Conservation (phyloP, 2,797 vertebrate genomes). For the Pelobates cultripes region DNA sequence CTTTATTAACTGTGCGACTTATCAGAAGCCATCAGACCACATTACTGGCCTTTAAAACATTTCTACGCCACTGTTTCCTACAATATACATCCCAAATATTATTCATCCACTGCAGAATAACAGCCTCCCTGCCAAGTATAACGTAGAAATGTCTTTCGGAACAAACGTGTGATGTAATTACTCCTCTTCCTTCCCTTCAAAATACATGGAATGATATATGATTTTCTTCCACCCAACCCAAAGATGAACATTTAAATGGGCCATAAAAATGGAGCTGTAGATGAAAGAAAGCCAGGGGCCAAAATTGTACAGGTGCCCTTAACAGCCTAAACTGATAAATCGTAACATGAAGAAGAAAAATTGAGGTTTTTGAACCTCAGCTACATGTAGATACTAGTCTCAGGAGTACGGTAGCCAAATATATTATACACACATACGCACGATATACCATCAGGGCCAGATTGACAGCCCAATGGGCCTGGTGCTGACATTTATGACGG, state of each 20-base stretch:
- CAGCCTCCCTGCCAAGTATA: constrained; percentile 42
- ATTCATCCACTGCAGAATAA: constrained; percentile 36
- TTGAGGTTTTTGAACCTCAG: not conserved
- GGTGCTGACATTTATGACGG: too few relatives aligned
- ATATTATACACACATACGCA: too few relatives aligned
- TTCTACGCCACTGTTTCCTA: constrained; percentile 11
- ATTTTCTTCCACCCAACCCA: constrained; percentile 2
- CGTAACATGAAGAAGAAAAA: not conserved
- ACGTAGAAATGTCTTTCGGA: constrained; percentile 42
- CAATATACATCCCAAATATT: constrained; percentile 29
- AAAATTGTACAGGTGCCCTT: not conserved
- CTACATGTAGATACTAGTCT: too few relatives aligned
- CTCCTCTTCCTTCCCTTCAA: constrained; percentile 44
- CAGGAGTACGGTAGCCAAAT: too few relatives aligned
- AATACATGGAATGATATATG: constrained; percentile 43
- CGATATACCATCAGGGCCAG: too few relatives aligned
- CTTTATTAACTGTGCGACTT: not conserved
- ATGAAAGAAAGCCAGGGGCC: not conserved
- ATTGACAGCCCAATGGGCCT: too few relatives aligned
- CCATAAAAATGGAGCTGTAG: not conserved
- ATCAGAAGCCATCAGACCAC: not conserved
- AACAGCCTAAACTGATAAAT: not conserved
- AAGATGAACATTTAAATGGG: not conserved
- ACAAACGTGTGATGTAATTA: constrained; percentile 42
- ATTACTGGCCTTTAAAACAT: constrained; percentile 6